Percentiles rank a stretch among this genome's conserved stretches.
These are phyloP conservation scores for Stichopus chloronotus DNA, from an alignment of 35 echinoderm and acorn worm genomes.

Conservation along the genomic window DNA sequence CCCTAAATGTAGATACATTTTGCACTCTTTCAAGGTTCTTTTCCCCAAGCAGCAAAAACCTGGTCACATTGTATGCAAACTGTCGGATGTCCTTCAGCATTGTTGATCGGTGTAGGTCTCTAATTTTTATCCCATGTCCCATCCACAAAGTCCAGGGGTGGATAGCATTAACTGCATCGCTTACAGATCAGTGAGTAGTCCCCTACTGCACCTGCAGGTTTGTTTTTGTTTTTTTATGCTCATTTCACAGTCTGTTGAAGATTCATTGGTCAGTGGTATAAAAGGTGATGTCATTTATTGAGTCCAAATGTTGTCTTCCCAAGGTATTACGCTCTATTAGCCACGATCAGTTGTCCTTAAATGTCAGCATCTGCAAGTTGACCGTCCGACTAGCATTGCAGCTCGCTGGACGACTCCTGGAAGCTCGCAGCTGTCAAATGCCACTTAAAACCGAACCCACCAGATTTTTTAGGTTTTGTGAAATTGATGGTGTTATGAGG, in stretches of 20 bases:
- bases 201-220: too few relatives aligned
- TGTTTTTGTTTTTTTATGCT: not conserved
- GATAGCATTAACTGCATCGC: too few relatives aligned
- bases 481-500: not conserved
- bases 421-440: not conserved
- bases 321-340: not conserved
- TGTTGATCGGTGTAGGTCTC: too few relatives aligned
- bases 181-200: too few relatives aligned
- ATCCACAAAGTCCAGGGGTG: too few relatives aligned
- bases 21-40: too few relatives aligned
- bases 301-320: not conserved
- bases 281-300: not conserved
- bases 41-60: too few relatives aligned
- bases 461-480: too few relatives aligned
- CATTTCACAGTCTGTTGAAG: not conserved
- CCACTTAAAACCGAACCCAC: not conserved
- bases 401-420: not conserved
- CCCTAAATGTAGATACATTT: too few relatives aligned
- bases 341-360: not conserved
- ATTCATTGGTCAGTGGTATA: not conserved
- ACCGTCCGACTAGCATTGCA: not conserved
- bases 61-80: too few relatives aligned
- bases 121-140: too few relatives aligned
- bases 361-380: not conserved
- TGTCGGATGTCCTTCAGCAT: too few relatives aligned